Evolutionary conservation across 1,140 invertebrate genomes (phyloP).

Genomic region (Rhopalosiphum maidis): DNA sequence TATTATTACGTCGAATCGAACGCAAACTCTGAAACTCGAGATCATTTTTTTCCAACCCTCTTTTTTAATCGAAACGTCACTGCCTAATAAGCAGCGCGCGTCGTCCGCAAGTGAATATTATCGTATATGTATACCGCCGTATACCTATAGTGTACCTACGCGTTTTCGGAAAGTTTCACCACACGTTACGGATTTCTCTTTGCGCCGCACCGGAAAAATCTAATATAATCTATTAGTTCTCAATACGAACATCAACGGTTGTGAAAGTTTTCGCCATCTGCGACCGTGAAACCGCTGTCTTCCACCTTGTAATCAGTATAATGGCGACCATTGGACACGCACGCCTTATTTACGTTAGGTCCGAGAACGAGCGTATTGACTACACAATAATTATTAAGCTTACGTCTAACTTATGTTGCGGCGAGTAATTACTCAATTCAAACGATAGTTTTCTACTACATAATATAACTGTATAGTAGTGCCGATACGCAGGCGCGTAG

Average conservation of each 20-base stretch:
- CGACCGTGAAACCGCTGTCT: not conserved
- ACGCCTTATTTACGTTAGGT: not conserved
- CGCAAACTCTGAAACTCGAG: not conserved
- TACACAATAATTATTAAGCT: not conserved
- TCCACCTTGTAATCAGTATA: not conserved
- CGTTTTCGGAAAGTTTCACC: not conserved
- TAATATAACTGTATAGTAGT: not conserved
- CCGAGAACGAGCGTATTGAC: not conserved
- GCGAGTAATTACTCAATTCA: not conserved
- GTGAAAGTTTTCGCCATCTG: not conserved
- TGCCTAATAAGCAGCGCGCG: not conserved
- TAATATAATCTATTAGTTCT: not conserved
- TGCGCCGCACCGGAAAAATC: not conserved
- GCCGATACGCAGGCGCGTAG: no score
- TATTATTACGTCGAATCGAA: slow-evolving; percentile 1
- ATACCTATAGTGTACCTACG: not conserved
- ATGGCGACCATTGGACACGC: not conserved
- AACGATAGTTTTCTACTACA: not conserved
- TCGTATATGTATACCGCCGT: not conserved
- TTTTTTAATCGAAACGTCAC: not conserved
- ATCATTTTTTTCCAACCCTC: not conserved
- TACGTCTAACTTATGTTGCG: not conserved
- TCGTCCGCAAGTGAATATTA: not conserved
- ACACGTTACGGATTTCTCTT: not conserved
- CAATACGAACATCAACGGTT: not conserved